Evolutionary conservation across 2,888 invertebrate genomes (phyloP), one percentile per base, ranked within the genome.

Genomic region (Drosophila falleni): DNA sequence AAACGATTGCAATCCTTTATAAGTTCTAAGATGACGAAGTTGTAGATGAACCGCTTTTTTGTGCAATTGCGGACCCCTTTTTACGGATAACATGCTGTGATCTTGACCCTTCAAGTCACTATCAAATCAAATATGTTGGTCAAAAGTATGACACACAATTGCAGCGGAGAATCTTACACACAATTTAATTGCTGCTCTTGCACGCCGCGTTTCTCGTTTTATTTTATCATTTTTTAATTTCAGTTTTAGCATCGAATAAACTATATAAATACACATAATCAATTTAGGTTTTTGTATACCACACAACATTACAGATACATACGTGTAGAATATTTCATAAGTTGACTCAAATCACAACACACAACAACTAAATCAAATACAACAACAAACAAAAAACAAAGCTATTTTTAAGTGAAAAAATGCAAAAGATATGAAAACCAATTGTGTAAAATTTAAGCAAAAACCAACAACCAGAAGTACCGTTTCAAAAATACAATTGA

Each of bases 171-270:
- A n/a, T 53, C 51, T 42, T 41, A 42, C 41, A 64, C 16, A 61
- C 59, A 54, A 51, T 51, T 66, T 46, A 66, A 47, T 67, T 79
- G 75, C 80, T 74, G 76, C 62, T 74, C 70, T 56, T 59, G 56
- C 67, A 72, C 72, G 79, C 71, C 71, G 74, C 81, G 72, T 78
- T 80, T 74, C 69, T 78, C 79, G 67, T 78, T 87, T 70, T 62
- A 78, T 81, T 88, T 83, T 83, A 77, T 71, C 69, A 64, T 66
- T 81, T 81, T 80, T 79, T 71, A 81, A 68, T 82, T 86, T 86
- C 85, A 80, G 60, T 65, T 80, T 77, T 71, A 80, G 63, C 85
- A 87, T 87, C 89, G 85, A 84, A 89, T 89, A 84, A 84, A 89
- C 67, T 81, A 75, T 74, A 87, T 71, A 71, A 72, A 71, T 74